Base-by-base conservation (phyloP, 2,113 vertebrate genomes). In the Prietella phreatophila region DNA sequence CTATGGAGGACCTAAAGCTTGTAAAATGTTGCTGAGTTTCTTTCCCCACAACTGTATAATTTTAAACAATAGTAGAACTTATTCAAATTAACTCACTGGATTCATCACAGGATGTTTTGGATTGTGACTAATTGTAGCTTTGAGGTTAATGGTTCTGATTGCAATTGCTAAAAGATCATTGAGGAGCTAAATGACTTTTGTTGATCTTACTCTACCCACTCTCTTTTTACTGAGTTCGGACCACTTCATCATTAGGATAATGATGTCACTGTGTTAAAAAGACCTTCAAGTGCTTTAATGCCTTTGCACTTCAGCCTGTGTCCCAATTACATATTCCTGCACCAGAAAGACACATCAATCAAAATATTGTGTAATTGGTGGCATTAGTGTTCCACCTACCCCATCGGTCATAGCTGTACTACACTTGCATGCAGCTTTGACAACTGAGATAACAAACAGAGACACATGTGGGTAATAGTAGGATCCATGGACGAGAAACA, bases 351-450 rank as follows among this genome's bases (percentile, higher is more conserved):
- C 36, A 11, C 67, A 79, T 58, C 63, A 33, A 75, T 42, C 82
- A 85, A 56, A 85, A 88, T 86, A 42, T 79, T 85, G 61, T 75
- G 50, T 83, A 73, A 86, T 89, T 50, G 50, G 61, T 56, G 50
- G 67, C 75, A 63, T 69, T 87, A 73, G 25, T 61, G 81, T 80
- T 75, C 55, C 22, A 20, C 39, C 36, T 30, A 50, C 42, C 25
- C 82, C 10, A 85, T 78, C 25, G n/a, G 67, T 91, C 81, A 89
- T 86, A 87, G 78, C 69, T 89, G 78, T 50, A 42, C 50, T 69
- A 73, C 80, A 79, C 65, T 60, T 88, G 55, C 75, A 67, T 60
- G n/a, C 30, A 56, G 78, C 67, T 79, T 84, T 86, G 53, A 71
- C 67, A 85, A 15, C 84, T 63, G 39, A 67, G 27, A 65, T 22